Evolutionary conservation across 2,113 vertebrate genomes (phyloP).

Genomic region (Paracanthobrama guichenoti): DNA sequence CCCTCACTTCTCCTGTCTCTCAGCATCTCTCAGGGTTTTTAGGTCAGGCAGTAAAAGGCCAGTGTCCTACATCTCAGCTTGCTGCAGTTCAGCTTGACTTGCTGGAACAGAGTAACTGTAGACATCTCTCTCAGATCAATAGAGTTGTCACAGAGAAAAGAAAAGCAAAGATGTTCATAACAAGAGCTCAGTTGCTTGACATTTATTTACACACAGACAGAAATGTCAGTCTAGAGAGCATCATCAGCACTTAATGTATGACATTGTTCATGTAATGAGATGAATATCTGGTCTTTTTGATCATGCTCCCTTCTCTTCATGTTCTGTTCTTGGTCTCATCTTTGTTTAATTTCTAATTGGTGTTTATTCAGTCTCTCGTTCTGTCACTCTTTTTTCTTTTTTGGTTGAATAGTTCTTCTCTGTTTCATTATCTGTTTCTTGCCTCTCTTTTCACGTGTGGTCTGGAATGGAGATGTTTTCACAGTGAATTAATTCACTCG

Average conservation of each 20-base stretch:
- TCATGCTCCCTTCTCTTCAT: not conserved
- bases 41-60: constrained; percentile 34
- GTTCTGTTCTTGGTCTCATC: not conserved
- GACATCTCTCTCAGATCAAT: constrained; percentile 10
- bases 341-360: not conserved
- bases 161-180: not conserved
- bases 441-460: not conserved
- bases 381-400: constrained; percentile 11
- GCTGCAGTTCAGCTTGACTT: not conserved
- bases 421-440: not conserved
- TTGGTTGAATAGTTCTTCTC: constrained; percentile 20
- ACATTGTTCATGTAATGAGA: not conserved
- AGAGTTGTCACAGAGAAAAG: not conserved
- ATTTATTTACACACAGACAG: not conserved
- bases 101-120: constrained; percentile 3
- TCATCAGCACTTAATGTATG: not conserved
- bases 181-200: not conserved
- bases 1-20: not conserved
- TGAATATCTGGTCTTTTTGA: not conserved
- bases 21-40: constrained; percentile 12
- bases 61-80: constrained; percentile 23
- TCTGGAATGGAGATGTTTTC: constrained; percentile 1
- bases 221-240: not conserved
- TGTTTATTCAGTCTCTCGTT: not conserved
- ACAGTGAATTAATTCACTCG: not conserved